A percentile compares a stretch with the other conserved stretches of the same genome.
These are phyloP conservation scores for Chaetura pelagica DNA, from an alignment of 2,113 vertebrate genomes.

Conservation along the genomic window DNA sequence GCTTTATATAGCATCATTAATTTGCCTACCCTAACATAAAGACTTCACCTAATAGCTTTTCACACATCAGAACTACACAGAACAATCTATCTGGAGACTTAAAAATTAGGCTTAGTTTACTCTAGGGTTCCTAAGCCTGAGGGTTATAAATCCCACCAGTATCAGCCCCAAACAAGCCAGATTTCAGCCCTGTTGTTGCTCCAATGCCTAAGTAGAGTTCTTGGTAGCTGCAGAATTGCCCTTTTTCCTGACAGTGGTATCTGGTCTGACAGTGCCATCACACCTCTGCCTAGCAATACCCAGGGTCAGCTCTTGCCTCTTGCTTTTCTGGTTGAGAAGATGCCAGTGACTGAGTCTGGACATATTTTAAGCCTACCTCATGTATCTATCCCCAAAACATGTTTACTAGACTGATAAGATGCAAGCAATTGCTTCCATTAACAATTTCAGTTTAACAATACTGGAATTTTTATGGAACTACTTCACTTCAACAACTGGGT, in stretches of 20 bases:
- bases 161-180: neutral
- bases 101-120: neutral
- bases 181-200: neutral
- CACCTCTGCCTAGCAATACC: neutral
- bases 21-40: neutral
- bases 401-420: neutral
- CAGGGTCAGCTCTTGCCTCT: neutral
- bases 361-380: neutral
- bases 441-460: neutral
- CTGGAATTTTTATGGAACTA: neutral
- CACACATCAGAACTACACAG: neutral
- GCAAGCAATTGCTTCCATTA: neutral
- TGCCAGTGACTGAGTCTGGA: neutral
- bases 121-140: neutral
- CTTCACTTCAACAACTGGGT: neutral
- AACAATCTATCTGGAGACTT: neutral
- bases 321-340: neutral
- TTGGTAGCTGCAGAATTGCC: too few relatives aligned
- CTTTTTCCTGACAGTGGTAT: neutral
- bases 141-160: neutral
- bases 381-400: neutral
- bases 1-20: neutral
- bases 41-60: neutral
- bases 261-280: neutral
- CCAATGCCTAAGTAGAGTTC: fast-evolving